A percentile compares a stretch with the other conserved stretches of the same genome.
phyloP scores from a whole-genome alignment of 1,140 invertebrate species.

The Dolichoris vasculosae region DNA sequence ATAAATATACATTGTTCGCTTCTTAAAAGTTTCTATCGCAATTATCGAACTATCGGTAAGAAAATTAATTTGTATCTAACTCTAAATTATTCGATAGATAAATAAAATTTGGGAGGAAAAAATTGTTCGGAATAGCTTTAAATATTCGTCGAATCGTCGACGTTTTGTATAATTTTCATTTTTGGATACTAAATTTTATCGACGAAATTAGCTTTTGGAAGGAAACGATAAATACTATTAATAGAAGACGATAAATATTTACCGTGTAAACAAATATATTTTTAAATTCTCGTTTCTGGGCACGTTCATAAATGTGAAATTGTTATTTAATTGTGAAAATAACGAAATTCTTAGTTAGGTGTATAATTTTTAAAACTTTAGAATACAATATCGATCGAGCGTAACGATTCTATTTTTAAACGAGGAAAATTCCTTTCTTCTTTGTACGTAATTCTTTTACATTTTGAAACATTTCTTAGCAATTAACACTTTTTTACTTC shows the following conservation, averaged over 20 bases:
- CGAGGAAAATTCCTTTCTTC: neutral
- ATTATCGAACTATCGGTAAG: neutral
- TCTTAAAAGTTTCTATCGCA: neutral
- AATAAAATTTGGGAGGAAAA: conserved; percentile 4
- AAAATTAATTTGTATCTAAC: conserved; percentile 2
- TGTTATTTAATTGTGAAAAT: neutral
- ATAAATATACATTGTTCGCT: neutral
- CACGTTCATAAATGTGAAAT: neutral
- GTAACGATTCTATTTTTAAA: conserved; percentile 1
- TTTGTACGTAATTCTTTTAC: neutral
- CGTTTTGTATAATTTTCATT: neutral
- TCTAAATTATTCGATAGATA: conserved; percentile 19
- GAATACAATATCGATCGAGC: neutral
- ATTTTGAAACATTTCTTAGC: neutral
- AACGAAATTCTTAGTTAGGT: neutral
- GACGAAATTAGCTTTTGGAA: neutral
- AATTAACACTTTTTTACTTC: neutral
- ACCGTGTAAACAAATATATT: conserved; percentile 9
- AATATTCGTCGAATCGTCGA: neutral
- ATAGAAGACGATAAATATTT: conserved; percentile 30
- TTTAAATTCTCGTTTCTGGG: neutral
- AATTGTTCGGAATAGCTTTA: neutral
- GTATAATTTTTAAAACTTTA: neutral
- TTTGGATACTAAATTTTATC: neutral
- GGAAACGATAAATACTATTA: conserved; percentile 25